These are phyloP conservation scores for Steinernema hermaphroditum DNA, from an alignment of 2,888 invertebrate genomes.

Conservation along the genomic window DNA sequence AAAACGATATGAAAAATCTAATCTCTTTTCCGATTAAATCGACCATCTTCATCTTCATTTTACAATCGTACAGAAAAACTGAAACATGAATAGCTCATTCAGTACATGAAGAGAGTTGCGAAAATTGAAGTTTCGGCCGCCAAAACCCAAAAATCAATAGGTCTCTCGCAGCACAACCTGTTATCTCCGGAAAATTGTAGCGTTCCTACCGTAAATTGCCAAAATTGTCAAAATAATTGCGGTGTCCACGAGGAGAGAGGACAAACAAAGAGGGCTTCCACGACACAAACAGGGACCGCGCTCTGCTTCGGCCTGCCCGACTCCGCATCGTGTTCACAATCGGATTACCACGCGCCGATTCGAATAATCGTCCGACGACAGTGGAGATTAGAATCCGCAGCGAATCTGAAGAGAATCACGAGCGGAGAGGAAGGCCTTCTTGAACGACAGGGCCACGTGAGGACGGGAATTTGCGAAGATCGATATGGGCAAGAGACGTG, in stretches of 20 bases:
- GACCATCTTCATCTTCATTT: too few species aligned
- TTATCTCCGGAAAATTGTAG: too few species aligned
- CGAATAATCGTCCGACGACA: conserved; percentile 14
- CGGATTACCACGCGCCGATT: not conserved
- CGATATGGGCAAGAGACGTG: not conserved
- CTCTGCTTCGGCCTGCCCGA: not conserved
- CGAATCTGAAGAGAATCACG: conserved; percentile 7
- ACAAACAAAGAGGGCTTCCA: not conserved
- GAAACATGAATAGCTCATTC: too few species aligned
- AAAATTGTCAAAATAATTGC: too few species aligned
- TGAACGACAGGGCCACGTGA: not conserved
- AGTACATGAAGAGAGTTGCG: too few species aligned
- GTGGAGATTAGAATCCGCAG: not conserved
- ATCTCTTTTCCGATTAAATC: too few species aligned
- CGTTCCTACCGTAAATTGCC: too few species aligned
- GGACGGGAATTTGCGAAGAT: not conserved
- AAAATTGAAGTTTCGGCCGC: too few species aligned
- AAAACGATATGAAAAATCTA: too few species aligned
- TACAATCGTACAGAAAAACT: too few species aligned
- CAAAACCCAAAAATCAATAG: too few species aligned
- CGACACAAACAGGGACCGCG: not conserved
- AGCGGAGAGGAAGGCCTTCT: not conserved
- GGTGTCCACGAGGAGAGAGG: not conserved
- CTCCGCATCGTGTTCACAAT: conserved; percentile 13
- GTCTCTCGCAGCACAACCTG: too few species aligned